Evolutionary conservation across 2,113 vertebrate species (phyloP), one percentile per base, ranked within the genome.

Genomic region (Larimichthys crocea): DNA sequence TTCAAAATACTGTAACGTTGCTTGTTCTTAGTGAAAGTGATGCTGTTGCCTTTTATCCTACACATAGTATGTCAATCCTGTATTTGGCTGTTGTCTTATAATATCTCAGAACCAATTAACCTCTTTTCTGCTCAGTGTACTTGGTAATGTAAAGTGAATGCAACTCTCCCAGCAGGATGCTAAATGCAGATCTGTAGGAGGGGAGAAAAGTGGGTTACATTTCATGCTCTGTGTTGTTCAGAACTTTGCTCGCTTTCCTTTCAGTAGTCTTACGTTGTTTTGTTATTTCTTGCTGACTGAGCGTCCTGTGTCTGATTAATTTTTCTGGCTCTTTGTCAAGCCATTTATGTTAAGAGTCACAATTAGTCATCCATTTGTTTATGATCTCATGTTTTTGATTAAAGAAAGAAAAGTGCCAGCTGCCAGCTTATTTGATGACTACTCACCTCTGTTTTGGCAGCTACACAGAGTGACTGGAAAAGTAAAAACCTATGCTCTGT

Each of bases 81-180:
- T 19, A 5, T 40, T 26, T n/a, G 42, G 62, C 42, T 62, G n/a
- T 16, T 10, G 22, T 62, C 55, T 60, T 26, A 5, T 67, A 53
- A 75, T 49, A 40, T 61, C 62, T 75, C 59, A 52, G 31, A 60
- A 53, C 56, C 61, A 82, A 52, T 66, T 75, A 49, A 79, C 59
- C 3, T 4, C 19, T n/a, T 52, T 68, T 14, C 24, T 48, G 49
- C 44, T 53, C 60, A 7, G 57, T 48, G 56, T 72, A 46, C 14
- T 52, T 22, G 15, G 17, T 4, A 61, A 72, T 5, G 17, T 61
- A 22, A 31, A 62, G 64, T 22, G 42, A 8, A 42, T 57, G 73
- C 0, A 53, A 0, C 40, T 48, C 71, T 80, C 17, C 20, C 19
- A 57, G 35, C 10, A 50, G 73, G 26, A 71, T 0, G 26, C 29